Conservation (phyloP, 2,113 vertebrate species). For the Ophiodon elongatus region DNA sequence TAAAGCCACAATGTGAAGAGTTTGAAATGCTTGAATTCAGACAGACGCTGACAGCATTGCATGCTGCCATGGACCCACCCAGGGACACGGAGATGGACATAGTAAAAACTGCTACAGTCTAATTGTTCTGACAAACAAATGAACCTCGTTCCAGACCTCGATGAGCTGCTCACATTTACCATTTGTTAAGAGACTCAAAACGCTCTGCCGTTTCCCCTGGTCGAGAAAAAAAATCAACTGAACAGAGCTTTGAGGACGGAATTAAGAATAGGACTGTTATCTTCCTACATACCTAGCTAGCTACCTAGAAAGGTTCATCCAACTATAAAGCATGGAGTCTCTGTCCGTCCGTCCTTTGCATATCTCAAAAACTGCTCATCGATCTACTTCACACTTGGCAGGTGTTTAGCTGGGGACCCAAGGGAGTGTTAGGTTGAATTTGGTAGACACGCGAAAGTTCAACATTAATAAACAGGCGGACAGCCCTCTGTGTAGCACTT, state of each 20-base stretch:
- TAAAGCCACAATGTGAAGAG: slow-evolving; percentile 1
- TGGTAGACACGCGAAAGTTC: too few species aligned
- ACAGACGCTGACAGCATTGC: not conserved
- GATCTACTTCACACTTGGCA: too few species aligned
- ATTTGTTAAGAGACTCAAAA: not conserved
- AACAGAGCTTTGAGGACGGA: not conserved
- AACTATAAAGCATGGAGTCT: not conserved
- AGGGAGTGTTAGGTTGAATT: too few species aligned
- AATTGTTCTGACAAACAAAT: not conserved
- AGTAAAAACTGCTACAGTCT: not conserved
- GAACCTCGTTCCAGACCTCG: not conserved
- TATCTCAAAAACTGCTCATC: too few species aligned
- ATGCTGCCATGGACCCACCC: not conserved
- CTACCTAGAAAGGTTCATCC: not conserved
- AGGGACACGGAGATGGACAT: not conserved
- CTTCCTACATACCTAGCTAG: not conserved
- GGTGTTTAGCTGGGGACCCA: too few species aligned
- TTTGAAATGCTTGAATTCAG: not conserved
- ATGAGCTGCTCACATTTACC: not conserved
- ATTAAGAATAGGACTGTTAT: not conserved
- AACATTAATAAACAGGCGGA: too few species aligned
- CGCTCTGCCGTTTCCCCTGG: not conserved
- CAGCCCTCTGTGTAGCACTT: too few species aligned
- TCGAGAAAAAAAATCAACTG: too few species aligned
- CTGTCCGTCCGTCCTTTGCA: too few species aligned